Evolutionary conservation across 2,888 invertebrate genomes (phyloP).

Genomic region (Copidosoma aretas): DNA sequence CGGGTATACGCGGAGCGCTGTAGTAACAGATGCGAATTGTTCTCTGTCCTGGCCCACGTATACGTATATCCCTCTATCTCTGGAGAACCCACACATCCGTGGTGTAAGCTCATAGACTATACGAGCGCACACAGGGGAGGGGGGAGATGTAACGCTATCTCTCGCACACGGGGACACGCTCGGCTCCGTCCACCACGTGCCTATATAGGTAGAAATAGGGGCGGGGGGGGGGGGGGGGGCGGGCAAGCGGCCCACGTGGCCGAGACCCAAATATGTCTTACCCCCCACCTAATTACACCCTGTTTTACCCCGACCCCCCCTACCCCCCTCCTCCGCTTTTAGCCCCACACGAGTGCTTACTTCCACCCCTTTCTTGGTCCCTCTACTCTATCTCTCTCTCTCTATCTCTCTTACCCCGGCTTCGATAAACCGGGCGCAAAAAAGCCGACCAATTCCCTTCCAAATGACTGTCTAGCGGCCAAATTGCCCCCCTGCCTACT

Average conservation of each 20-base stretch:
- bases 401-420: neutral
- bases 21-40: too few species aligned
- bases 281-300: constrained; percentile 62
- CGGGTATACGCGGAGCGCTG: too few species aligned
- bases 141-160: neutral
- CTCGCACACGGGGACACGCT: neutral
- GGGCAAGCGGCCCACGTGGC: constrained; percentile 60
- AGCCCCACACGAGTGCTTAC: constrained; percentile 12
- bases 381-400: constrained; percentile 16
- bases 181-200: neutral
- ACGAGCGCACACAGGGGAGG: too few species aligned
- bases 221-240: constrained; percentile 25
- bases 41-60: too few species aligned
- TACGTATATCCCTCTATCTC: too few species aligned
- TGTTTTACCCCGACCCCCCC: constrained; percentile 59
- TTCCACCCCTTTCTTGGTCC: neutral
- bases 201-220: too few species aligned
- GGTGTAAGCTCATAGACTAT: too few species aligned
- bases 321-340: constrained; percentile 39
- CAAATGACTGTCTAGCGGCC: constrained; percentile 10
- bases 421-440: constrained; percentile 28
- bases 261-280: constrained; percentile 61
- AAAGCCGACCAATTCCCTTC: constrained; percentile 7
- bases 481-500: constrained; percentile 1
- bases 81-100: too few species aligned